Conservation (phyloP, 2,888 invertebrate species). For the Cylindroiulus punctatus region DNA sequence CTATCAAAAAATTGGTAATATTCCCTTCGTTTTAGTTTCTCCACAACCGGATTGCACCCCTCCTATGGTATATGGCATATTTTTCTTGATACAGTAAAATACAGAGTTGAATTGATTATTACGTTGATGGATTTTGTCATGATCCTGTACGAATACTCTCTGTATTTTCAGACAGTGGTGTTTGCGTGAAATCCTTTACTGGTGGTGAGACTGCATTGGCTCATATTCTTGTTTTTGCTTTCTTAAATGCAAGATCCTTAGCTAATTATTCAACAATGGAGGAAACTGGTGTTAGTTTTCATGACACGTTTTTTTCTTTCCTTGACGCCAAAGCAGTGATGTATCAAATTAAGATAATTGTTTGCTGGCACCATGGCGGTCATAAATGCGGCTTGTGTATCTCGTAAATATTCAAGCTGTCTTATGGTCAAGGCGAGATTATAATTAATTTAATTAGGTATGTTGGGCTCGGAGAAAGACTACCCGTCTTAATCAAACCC, state of each 20-base stretch:
- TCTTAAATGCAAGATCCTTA: not conserved
- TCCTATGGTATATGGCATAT: no score
- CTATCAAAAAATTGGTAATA: no score
- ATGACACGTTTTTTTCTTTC: not conserved
- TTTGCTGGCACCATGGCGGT: slow-evolving; percentile 9
- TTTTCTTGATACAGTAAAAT: no score
- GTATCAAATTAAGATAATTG: slow-evolving; percentile 5
- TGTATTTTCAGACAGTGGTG: no score
- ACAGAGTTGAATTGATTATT: no score
- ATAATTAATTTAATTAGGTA: slow-evolving; percentile 1
- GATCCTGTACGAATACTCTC: no score
- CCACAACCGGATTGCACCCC: no score
- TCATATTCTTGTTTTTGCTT: not conserved
- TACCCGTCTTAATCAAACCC: no score
- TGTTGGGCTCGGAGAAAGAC: no score
- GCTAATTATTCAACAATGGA: not conserved
- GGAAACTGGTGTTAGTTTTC: not conserved
- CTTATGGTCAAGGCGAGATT: slow-evolving; percentile 31
- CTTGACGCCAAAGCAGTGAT: not conserved
- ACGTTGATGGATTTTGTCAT: no score
- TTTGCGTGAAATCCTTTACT: no score
- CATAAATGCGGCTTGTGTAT: not conserved
- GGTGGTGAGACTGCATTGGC: not conserved
- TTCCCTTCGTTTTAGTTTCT: no score
- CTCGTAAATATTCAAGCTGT: not conserved